Percentiles rank a stretch among this genome's conserved stretches.
Conservation (phyloP, 2,888 invertebrate genomes). For the Eurois occulta region DNA sequence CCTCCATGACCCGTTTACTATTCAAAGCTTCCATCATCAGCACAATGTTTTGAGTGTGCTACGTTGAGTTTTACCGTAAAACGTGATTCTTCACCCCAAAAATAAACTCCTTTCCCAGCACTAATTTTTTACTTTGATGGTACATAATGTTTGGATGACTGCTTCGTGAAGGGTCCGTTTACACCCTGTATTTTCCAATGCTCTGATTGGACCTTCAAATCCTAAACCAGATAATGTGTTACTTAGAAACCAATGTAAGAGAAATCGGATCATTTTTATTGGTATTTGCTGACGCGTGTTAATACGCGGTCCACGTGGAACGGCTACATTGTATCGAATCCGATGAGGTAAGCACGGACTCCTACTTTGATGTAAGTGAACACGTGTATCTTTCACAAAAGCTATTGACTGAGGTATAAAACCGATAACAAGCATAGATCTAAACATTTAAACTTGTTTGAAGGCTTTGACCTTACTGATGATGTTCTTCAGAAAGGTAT, state of each 20-base stretch:
- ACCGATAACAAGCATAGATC: neutral
- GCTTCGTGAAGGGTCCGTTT: too few species aligned
- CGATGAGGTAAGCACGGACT: slow-evolving; percentile 14
- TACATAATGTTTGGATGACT: too few species aligned
- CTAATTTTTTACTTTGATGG: too few species aligned
- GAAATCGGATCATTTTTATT: slow-evolving; percentile 5
- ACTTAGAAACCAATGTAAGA: neutral
- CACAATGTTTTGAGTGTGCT: too few species aligned
- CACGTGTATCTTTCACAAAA: slow-evolving; percentile 35
- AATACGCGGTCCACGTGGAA: slow-evolving; percentile 30
- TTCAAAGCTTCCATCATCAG: too few species aligned
- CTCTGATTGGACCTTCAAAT: neutral
- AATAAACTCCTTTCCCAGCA: too few species aligned
- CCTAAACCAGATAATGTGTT: neutral
- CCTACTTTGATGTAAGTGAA: slow-evolving; percentile 18
- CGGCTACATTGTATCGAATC: slow-evolving; percentile 25
- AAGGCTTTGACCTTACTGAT: neutral
- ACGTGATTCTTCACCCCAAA: too few species aligned
- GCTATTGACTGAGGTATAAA: neutral
- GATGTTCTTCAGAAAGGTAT: neutral
- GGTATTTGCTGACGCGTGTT: slow-evolving; percentile 26
- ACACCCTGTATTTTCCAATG: neutral
- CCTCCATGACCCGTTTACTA: too few species aligned
- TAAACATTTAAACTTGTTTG: neutral
- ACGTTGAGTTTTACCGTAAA: too few species aligned